A percentile compares a stretch with the other conserved stretches of the same genome.
These are phyloP conservation scores for Cyclophora punctaria DNA, from an alignment of 2,888 invertebrate genomes.

Conservation along the genomic window DNA sequence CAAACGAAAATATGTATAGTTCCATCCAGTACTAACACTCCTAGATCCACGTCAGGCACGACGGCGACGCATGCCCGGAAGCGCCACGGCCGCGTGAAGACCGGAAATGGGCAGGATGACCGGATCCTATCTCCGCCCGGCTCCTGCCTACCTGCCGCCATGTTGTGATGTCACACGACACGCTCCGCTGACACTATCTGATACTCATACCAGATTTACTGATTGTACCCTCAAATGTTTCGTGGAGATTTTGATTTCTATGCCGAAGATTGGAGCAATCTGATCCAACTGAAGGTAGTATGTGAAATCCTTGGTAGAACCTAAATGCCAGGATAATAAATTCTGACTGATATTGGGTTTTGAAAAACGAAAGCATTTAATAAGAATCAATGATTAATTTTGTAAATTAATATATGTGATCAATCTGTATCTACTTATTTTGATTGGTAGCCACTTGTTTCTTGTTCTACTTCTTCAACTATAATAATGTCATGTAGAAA, in stretches of 20 bases:
- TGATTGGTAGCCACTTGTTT: too few species aligned
- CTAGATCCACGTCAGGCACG: slow-evolving; percentile 43
- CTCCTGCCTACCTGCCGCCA: slow-evolving; percentile 67
- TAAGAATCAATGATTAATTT: too few species aligned
- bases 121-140: slow-evolving; percentile 71
- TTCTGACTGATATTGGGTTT: too few species aligned
- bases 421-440: too few species aligned
- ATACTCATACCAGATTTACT: slow-evolving; percentile 17
- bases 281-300: too few species aligned
- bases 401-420: too few species aligned
- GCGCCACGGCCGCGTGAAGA: slow-evolving; percentile 76
- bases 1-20: slow-evolving; percentile 14
- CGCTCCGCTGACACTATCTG: slow-evolving; percentile 17
- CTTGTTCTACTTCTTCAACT: too few species aligned
- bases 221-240: slow-evolving; percentile 13
- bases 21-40: slow-evolving; percentile 35
- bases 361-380: too few species aligned
- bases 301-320: too few species aligned
- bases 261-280: too few species aligned
- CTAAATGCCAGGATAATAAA: too few species aligned
- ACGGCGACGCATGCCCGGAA: slow-evolving; percentile 71
- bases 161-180: slow-evolving; percentile 61
- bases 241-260: neutral
- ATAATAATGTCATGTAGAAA: too few species aligned
- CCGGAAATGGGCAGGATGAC: slow-evolving; percentile 76